Evolutionary conservation across 1,140 invertebrate genomes (phyloP).

Genomic region (Triops longicaudatus): DNA sequence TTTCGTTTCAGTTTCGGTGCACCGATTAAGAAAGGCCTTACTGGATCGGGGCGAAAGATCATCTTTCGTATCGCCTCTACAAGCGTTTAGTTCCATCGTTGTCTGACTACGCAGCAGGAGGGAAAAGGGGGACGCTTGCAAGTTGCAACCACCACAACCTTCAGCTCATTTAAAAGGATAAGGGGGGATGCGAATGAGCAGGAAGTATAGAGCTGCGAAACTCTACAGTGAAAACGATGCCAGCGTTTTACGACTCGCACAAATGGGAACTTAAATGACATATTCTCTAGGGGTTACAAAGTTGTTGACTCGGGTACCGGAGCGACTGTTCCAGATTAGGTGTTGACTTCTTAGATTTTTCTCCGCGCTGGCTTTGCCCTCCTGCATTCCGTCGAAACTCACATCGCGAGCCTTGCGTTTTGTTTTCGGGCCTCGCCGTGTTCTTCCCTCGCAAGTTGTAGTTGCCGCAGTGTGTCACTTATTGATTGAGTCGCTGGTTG

Average conservation of each 20-base stretch:
- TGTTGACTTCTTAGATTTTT: neutral
- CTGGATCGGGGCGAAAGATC: too few relatives aligned
- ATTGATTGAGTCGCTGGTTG: neutral
- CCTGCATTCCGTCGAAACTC: neutral
- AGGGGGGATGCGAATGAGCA: neutral
- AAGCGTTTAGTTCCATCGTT: neutral
- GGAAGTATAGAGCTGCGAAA: neutral
- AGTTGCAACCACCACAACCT: neutral
- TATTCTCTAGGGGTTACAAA: neutral
- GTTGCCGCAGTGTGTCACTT: conserved; percentile 10
- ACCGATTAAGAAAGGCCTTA: too few relatives aligned
- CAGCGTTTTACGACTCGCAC: neutral
- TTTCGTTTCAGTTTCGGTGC: too few relatives aligned
- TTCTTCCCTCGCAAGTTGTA: neutral
- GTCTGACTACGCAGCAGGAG: neutral
- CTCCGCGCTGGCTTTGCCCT: neutral
- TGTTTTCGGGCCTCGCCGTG: neutral
- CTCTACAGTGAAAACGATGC: neutral
- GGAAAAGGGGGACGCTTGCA: neutral
- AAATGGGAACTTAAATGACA: neutral
- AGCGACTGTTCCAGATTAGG: neutral
- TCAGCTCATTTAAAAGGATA: neutral
- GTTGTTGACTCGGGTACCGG: neutral
- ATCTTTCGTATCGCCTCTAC: neutral
- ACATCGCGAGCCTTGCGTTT: neutral